Evolutionary conservation across 2,888 invertebrate genomes (phyloP), one percentile per base, ranked within the genome.

Genomic region (Conomelus anceps): DNA sequence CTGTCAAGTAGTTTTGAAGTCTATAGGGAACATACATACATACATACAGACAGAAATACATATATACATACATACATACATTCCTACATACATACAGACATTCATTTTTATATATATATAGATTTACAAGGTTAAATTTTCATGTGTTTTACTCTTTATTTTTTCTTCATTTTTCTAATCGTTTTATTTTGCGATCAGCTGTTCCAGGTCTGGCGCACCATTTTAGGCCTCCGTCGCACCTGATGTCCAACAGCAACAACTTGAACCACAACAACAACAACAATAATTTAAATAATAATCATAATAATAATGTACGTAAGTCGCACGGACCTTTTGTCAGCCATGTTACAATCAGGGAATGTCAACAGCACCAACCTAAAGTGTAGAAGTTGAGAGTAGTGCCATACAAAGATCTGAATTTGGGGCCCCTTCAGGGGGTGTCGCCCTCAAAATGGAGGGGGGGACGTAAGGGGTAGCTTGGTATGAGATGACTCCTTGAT

Each of bases 341-440:
- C 0, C 95, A 95, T 91, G 95, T 95, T 84, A 95, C 95, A 86
- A 95, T 95, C 91, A 94, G 95, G 6, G 95, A 95, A 91, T 91
- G 92, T 4, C 92, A 92, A 90, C 91, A 90, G 23, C 90, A 91
- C 34, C 91, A 91, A n/a, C 92, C 92, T 3, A 92, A 92, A 90
- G 92, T 92, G 22, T 92, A 90, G 11, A 23, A 88, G 9, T 22
- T 9, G 23, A 22, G 22, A 88, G 22, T 29, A 23, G 3, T n/a
- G n/a, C n/a, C n/a, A n/a, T n/a, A n/a, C n/a, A n/a, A n/a, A n/a
- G n/a, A n/a, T n/a, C n/a, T n/a, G n/a, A n/a, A n/a, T n/a, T n/a
- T n/a, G n/a, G n/a, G n/a, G n/a, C n/a, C n/a, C n/a, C n/a, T n/a
- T n/a, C n/a, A n/a, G n/a, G n/a, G n/a, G n/a, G n/a, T n/a, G n/a